Evolutionary conservation across 2,113 vertebrate genomes (phyloP).

Genomic region (Narcine bancroftii): DNA sequence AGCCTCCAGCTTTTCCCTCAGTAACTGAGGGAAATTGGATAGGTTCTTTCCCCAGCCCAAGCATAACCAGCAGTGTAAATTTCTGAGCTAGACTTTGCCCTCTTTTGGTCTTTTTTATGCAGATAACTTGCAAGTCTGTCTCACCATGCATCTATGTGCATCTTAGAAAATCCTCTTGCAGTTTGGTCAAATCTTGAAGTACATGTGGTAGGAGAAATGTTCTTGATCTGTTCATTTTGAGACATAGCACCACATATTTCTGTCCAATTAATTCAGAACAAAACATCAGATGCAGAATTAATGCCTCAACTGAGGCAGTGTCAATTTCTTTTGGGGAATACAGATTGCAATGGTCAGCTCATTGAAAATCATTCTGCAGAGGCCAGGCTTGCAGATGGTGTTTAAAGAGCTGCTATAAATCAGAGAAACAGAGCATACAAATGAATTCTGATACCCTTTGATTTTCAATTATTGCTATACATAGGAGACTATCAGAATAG

Average conservation of each 20-base stretch:
- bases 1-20: too few relatives aligned
- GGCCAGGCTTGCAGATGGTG: neutral
- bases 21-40: too few relatives aligned
- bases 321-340: neutral
- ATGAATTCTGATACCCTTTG: neutral
- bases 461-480: neutral
- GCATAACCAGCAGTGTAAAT: too few relatives aligned
- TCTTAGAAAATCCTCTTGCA: too few relatives aligned
- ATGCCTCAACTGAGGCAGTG: neutral
- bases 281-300: neutral
- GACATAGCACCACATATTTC: neutral
- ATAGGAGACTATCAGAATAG: neutral
- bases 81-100: too few relatives aligned
- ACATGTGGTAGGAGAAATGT: neutral
- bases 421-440: constrained; percentile 7
- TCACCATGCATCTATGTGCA: too few relatives aligned
- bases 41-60: too few relatives aligned
- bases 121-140: too few relatives aligned
- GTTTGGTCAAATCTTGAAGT: too few relatives aligned
- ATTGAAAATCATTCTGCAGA: neutral
- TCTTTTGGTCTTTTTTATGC: too few relatives aligned
- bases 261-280: neutral
- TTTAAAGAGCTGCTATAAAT: neutral
- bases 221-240: neutral
- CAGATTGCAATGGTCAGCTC: neutral